These are phyloP conservation scores for Hydrolagus affinis DNA, from an alignment of 2,113 vertebrate genomes.

Conservation along the genomic window DNA sequence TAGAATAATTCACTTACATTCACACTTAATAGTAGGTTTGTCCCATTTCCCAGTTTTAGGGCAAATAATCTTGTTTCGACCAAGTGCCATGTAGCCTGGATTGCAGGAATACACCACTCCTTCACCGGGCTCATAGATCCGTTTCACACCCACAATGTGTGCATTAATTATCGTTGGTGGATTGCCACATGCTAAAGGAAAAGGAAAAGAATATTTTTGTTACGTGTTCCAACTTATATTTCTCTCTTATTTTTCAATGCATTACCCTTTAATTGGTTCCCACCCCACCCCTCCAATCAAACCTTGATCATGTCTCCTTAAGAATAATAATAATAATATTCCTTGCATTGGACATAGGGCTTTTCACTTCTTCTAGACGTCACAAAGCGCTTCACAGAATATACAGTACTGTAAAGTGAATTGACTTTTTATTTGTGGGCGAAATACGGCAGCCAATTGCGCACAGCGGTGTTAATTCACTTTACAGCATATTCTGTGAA, in stretches of 20 bases:
- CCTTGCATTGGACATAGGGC: too few species aligned
- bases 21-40: conserved; percentile 55
- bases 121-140: conserved; percentile 54
- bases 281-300: neutral
- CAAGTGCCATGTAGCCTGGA: conserved; percentile 51
- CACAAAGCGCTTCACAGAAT: too few species aligned
- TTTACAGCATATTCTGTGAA: too few species aligned
- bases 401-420: too few species aligned
- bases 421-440: too few species aligned
- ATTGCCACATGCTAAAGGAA: conserved; percentile 58
- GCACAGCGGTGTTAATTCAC: too few species aligned
- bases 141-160: conserved; percentile 44
- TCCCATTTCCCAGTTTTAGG: conserved; percentile 57
- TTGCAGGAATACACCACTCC: conserved; percentile 54
- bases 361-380: too few species aligned
- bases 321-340: too few species aligned
- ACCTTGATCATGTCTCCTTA: too few species aligned
- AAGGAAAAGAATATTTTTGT: too few species aligned
- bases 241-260: neutral
- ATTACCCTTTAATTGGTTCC: neutral
- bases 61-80: conserved; percentile 58
- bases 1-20: conserved; percentile 55
- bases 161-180: conserved; percentile 53
- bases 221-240: neutral
- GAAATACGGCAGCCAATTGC: too few species aligned